Conservation (phyloP, 1,140 invertebrate genomes). For the Drosophila ercepeae region DNA sequence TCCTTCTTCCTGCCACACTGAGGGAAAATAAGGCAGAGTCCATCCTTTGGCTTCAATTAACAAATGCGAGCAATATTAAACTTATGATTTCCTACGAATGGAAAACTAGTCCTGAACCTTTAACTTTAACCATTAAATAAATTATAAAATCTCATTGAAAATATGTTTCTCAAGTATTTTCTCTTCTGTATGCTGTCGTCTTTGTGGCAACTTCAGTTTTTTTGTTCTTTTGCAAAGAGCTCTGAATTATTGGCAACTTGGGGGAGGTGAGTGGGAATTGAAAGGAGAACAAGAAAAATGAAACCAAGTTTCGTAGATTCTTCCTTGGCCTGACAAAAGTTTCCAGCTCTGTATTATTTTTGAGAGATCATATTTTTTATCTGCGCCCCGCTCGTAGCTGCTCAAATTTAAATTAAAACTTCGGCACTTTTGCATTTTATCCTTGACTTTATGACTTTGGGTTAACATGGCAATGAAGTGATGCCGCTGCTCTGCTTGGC, state of each 20-base stretch:
- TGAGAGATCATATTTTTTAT: slow-evolving; percentile 47
- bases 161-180: not conserved
- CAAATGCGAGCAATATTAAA: no score
- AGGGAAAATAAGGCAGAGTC: no score
- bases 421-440: slow-evolving; percentile 78
- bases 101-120: no score
- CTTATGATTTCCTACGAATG: no score
- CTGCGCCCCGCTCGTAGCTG: slow-evolving; percentile 21
- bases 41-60: no score
- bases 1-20: slow-evolving; percentile 10
- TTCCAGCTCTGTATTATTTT: slow-evolving; percentile 40
- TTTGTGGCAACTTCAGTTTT: slow-evolving; percentile 36
- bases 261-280: slow-evolving; percentile 6
- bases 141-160: not conserved
- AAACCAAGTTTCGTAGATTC: slow-evolving; percentile 14
- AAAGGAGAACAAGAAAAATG: not conserved
- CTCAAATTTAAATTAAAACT: slow-evolving; percentile 81
- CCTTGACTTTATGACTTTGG: slow-evolving; percentile 77
- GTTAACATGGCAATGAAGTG: slow-evolving; percentile 72
- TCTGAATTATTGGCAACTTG: slow-evolving; percentile 52
- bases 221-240: slow-evolving; percentile 22
- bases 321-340: slow-evolving; percentile 28
- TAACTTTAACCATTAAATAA: not conserved
- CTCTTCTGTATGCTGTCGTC: not conserved
- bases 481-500: slow-evolving; percentile 28